Conservation (phyloP, 2,888 invertebrate species). For the Amblyjoppa proteus region DNA sequence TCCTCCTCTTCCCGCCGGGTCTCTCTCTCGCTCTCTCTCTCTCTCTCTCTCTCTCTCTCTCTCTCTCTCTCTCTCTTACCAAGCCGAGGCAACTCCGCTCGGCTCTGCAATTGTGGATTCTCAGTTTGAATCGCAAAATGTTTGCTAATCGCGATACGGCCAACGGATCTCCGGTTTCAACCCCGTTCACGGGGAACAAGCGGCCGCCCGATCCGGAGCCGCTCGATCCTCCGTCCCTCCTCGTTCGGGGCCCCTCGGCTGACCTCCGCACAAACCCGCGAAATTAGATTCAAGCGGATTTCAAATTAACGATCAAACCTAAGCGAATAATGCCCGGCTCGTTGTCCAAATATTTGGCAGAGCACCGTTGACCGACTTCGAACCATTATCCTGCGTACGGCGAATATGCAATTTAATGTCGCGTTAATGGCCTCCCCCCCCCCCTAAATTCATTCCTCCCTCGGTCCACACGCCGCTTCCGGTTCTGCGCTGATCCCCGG, state of each 20-base stretch:
- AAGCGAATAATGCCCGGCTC: conserved; percentile 31
- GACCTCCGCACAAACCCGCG: conserved; percentile 5
- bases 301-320: conserved; percentile 56
- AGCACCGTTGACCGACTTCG: conserved; percentile 51
- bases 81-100: conserved; percentile 16
- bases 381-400: conserved; percentile 28
- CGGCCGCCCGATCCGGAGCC: conserved; percentile 27
- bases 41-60: not conserved
- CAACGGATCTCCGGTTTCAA: conserved; percentile 24
- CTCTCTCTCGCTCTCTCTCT: not conserved
- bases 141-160: conserved; percentile 50
- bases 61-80: not conserved
- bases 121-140: conserved; percentile 62
- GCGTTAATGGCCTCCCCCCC: conserved; percentile 30
- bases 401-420: conserved; percentile 50
- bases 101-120: conserved; percentile 50
- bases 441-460: not conserved
- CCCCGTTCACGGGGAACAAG: not conserved
- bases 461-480: not conserved
- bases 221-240: not conserved
- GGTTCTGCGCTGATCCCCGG: not conserved
- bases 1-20: not conserved
- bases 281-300: conserved; percentile 49
- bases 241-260: conserved; percentile 5
- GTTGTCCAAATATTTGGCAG: conserved; percentile 49